Conservation (phyloP, 2,888 invertebrate genomes). For the Acleris sparsana region DNA sequence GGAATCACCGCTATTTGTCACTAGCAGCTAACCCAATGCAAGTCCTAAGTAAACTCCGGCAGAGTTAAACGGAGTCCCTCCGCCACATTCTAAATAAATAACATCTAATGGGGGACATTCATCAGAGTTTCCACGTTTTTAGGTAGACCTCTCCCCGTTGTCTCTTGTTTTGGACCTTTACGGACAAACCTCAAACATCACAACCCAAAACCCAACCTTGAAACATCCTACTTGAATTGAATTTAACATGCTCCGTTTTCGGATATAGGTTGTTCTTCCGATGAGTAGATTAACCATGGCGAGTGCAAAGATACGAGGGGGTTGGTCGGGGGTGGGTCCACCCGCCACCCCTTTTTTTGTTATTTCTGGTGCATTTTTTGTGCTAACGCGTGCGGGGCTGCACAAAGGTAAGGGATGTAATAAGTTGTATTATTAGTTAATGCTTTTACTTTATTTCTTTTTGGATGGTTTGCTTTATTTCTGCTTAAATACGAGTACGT, state of each 20-base stretch:
- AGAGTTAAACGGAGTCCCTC: conserved; percentile 80
- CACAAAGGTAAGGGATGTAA: conserved; percentile 49
- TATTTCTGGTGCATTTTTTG: conserved; percentile 80
- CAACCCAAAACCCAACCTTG: conserved; percentile 41
- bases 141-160: conserved; percentile 75
- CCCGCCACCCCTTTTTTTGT: conserved; percentile 69
- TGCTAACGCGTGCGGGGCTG: conserved; percentile 64
- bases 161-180: conserved; percentile 68
- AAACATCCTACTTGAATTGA: conserved; percentile 39
- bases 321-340: conserved; percentile 55
- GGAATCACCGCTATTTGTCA: conserved; percentile 77
- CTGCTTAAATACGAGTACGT: not conserved
- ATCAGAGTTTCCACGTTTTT: conserved; percentile 83
- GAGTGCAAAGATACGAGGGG: conserved; percentile 78
- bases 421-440: conserved; percentile 47
- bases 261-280: conserved; percentile 73
- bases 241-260: conserved; percentile 42
- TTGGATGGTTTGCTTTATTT: not conserved
- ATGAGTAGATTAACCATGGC: conserved; percentile 76
- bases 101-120: conserved; percentile 84
- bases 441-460: conserved; percentile 27
- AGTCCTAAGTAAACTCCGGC: conserved; percentile 82
- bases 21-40: conserved; percentile 74
- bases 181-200: conserved; percentile 52
- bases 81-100: conserved; percentile 84